Evolutionary conservation across 2,888 invertebrate species (phyloP), one percentile per base, ranked within the genome.

Genomic region (Nomada flava): DNA sequence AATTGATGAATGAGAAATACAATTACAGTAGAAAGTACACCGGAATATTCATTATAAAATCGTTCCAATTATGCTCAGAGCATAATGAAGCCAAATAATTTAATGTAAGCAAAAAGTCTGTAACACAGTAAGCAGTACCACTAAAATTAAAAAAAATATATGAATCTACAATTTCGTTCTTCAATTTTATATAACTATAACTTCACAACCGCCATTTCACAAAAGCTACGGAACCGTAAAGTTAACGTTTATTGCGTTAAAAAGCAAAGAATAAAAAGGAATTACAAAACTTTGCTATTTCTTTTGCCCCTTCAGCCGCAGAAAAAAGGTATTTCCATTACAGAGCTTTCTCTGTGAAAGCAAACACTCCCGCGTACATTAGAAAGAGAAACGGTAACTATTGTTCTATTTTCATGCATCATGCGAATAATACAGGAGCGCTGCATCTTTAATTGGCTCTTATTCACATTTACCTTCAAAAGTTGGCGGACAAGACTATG

Each of bases 401-500:
- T 64, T 26, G 53, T 72, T 53, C 64, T 44, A 72, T 64, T 64
- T 72, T 65, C 64, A 72, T 53, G 44, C 44, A 64, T 44, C 64
- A 26, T 44, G 13, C 26, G 20, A 42, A 71, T 64, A 72, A 72
- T 64, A 59, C 50, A n/a, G 13, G 15, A 42, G n/a, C 11, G 53
- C 26, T 70, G 70, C 53, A 70, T 62, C 57, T 62, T 60, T 62
- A 76, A 76, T 76, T 76, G 70, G 2, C 57, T 59, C 53, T 68
- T 44, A 68, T 42, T 52, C 59, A 11, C 36, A 26, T 69, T 75
- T 44, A 1, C 44, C 23, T 50, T 26, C 36, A 15, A 52, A 72
- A 50, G 42, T 42, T 47, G 2, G 26, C 42, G n/a, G 10, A 15
- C 50, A 47, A 7, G 20, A 23, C 23, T 26, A 4, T 20, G 11